Evolutionary conservation across 2,113 vertebrate species (phyloP).

Genomic region (Lamprologus tigripictilis): DNA sequence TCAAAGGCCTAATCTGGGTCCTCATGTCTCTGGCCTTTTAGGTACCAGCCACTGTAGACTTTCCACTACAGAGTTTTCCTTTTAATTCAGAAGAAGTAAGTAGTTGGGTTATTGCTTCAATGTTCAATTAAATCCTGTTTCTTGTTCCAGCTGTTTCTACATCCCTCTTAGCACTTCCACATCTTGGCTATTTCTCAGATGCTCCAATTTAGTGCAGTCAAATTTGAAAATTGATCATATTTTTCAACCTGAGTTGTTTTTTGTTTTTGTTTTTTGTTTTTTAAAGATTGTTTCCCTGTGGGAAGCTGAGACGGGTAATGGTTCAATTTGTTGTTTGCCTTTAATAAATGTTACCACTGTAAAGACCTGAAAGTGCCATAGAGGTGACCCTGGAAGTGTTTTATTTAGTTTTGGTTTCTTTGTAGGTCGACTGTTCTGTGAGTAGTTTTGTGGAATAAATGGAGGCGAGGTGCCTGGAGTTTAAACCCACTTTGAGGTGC

Average conservation of each 20-base stretch:
- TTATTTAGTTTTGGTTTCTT: background rate
- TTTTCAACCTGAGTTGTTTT: background rate
- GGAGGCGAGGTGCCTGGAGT: conserved; percentile 15
- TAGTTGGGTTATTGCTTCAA: background rate
- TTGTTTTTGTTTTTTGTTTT: background rate
- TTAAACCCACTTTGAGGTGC: conserved; percentile 37
- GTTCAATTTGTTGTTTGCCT: conserved; percentile 57
- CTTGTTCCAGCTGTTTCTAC: conserved; percentile 53
- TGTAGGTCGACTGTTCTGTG: conserved; percentile 5
- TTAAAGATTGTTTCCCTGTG: conserved; percentile 22
- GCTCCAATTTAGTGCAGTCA: background rate
- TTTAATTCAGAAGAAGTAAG: background rate
- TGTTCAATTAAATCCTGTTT: conserved; percentile 43
- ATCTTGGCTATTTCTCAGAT: background rate
- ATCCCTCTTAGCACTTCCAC: conserved; percentile 51
- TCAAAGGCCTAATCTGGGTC: conserved; percentile 13
- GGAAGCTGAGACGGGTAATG: conserved; percentile 46
- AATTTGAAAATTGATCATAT: background rate
- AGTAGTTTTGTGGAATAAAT: conserved; percentile 33
- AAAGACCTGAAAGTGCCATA: conserved; percentile 69
- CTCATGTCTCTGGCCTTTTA: conserved; percentile 32
- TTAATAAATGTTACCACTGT: conserved; percentile 53
- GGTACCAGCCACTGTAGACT: background rate
- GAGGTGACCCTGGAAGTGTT: conserved; percentile 50
- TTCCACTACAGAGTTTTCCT: background rate